These are phyloP conservation scores for Neodon shergylaensis DNA, from an alignment of 2,113 vertebrate genomes.

Conservation along the genomic window DNA sequence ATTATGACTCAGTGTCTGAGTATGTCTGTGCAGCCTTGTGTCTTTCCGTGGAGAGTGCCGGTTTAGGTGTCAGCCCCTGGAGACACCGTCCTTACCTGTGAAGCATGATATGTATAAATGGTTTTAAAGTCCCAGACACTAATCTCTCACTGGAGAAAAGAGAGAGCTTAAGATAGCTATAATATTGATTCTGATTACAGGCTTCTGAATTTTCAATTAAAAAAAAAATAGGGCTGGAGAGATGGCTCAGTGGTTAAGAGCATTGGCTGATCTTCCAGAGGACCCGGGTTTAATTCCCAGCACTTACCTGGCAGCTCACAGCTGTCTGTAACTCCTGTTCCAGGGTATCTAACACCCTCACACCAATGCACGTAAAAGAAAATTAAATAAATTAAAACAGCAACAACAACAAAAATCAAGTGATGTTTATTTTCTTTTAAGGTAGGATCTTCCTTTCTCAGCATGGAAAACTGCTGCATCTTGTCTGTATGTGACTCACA, in stretches of 20 bases:
- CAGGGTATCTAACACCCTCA: too few relatives aligned
- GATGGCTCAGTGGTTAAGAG: too few relatives aligned
- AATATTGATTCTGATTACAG: constrained; percentile 36
- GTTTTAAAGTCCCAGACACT: background rate
- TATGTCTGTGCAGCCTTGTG: background rate
- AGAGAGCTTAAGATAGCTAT: background rate
- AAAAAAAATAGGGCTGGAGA: too few relatives aligned
- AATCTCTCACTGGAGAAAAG: background rate
- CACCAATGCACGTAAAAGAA: too few relatives aligned
- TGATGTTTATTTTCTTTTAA: constrained; percentile 40
- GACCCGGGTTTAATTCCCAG: too few relatives aligned
- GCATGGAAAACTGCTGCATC: background rate
- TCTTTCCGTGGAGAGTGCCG: background rate
- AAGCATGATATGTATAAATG: background rate
- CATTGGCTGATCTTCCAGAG: too few relatives aligned
- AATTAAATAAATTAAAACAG: constrained; percentile 10
- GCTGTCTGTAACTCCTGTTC: too few relatives aligned
- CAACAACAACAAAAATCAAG: background rate
- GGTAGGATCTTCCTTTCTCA: background rate
- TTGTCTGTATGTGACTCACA: background rate
- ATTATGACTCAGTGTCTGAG: background rate
- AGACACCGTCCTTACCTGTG: background rate
- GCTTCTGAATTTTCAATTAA: constrained; percentile 32
- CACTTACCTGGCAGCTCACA: too few relatives aligned
- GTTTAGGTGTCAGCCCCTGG: background rate